A percentile compares a stretch with the other conserved stretches of the same genome.
Evolutionary conservation across 2,888 invertebrate species (phyloP).

Genomic region (Cyclophora punctaria): DNA sequence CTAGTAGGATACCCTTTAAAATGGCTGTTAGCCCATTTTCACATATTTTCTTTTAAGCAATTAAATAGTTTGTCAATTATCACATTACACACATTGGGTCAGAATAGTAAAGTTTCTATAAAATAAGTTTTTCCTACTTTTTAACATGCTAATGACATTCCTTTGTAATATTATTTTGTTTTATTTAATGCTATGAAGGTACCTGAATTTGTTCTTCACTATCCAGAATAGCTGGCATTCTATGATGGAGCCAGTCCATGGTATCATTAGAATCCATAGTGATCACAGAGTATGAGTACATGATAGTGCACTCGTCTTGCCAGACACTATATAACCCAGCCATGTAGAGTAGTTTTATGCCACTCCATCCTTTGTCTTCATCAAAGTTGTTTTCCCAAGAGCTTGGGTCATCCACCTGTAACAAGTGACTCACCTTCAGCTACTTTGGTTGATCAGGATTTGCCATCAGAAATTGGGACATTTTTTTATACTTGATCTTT

Average conservation of each 20-base stretch:
- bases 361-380: constrained; percentile 74
- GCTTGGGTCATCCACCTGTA: constrained; percentile 67
- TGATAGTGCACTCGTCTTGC: constrained; percentile 73
- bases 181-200: constrained; percentile 7
- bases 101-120: no score
- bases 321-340: constrained; percentile 85
- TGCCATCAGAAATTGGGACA: no score
- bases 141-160: no score
- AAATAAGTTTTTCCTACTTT: no score
- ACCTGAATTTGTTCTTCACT: constrained; percentile 79
- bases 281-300: constrained; percentile 84
- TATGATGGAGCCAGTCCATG: constrained; percentile 83
- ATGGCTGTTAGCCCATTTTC: no score
- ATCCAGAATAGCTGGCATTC: constrained; percentile 87
- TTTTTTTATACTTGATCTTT: no score
- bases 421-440: neutral
- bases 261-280: constrained; percentile 83
- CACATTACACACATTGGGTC: no score
- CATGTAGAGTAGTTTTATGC: constrained; percentile 79
- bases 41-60: no score
- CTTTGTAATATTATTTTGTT: no score
- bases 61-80: no score
- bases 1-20: no score
- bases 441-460: no score
- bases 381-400: constrained; percentile 71